Conservation (phyloP, 2,113 vertebrate genomes). For the Channa maculata region DNA sequence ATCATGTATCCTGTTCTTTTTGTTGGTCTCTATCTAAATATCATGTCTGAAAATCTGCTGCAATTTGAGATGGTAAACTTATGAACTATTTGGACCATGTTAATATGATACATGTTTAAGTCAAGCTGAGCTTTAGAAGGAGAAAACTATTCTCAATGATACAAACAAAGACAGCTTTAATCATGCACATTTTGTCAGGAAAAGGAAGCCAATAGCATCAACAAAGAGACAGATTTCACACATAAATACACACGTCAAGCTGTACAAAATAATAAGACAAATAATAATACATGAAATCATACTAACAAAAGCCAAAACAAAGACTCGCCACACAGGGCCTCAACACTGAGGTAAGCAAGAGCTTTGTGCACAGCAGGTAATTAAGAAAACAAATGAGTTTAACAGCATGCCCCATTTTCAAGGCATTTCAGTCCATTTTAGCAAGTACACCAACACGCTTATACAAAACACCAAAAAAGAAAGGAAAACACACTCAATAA, state of each 20-base stretch:
- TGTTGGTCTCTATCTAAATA: conserved; percentile 26
- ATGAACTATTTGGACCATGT: conserved; percentile 4
- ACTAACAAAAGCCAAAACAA: conserved; percentile 45
- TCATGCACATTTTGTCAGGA: not conserved
- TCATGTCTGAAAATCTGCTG: not conserved
- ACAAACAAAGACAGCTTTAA: conserved; percentile 3
- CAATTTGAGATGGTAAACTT: not conserved
- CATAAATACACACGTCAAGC: conserved; percentile 14
- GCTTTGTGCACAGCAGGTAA: conserved; percentile 61
- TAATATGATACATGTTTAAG: conserved; percentile 11
- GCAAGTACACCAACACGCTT: conserved; percentile 15
- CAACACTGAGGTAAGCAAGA: conserved; percentile 45
- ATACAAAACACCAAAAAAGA: conserved; percentile 15
- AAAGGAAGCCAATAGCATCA: too few species aligned
- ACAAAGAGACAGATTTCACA: conserved; percentile 19
- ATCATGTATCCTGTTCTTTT: conserved; percentile 12
- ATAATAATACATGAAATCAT: conserved; percentile 36
- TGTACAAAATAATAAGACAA: conserved; percentile 14
- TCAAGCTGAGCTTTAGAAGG: not conserved
- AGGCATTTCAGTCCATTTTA: conserved; percentile 53
- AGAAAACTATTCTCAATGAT: conserved; percentile 2
- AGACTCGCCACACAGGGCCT: conserved; percentile 39
- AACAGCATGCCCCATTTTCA: conserved; percentile 59
- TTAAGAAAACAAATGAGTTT: conserved; percentile 71
- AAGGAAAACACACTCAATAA: conserved; percentile 5